phyloP scores from a whole-genome alignment of 2,113 vertebrate genomes.

The Theropithecus gelada region DNA sequence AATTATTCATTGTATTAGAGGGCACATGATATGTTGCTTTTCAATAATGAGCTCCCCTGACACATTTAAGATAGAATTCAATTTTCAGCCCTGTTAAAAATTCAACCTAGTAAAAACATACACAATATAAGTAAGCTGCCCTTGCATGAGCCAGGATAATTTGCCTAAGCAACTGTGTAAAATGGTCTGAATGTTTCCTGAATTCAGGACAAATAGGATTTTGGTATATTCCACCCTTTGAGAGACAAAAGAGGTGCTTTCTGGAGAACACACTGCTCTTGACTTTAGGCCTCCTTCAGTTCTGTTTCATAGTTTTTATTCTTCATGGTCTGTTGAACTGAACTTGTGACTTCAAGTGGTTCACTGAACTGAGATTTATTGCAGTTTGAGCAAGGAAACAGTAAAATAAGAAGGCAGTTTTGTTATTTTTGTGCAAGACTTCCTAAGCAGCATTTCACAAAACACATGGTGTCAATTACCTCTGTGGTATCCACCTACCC shows the following conservation, averaged over 20 bases:
- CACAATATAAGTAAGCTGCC: not conserved
- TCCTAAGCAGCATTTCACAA: conserved; percentile 19
- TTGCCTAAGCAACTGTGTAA: conserved; percentile 13
- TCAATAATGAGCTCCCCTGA: not conserved
- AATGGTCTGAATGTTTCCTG: conserved; percentile 6
- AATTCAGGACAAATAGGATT: conserved; percentile 9
- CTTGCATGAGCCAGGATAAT: not conserved
- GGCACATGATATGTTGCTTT: not conserved
- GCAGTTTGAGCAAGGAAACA: conserved; percentile 43
- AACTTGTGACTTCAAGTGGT: conserved; percentile 65
- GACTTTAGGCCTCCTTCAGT: conserved; percentile 70
- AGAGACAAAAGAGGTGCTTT: conserved; percentile 18
- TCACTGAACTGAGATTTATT: conserved; percentile 62
- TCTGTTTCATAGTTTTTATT: conserved; percentile 78
- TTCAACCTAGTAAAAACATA: not conserved
- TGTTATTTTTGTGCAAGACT: conserved; percentile 41
- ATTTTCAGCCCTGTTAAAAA: conserved; percentile 18
- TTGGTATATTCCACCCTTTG: conserved; percentile 7
- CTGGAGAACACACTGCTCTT: conserved; percentile 73
- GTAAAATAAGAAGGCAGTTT: conserved; percentile 52
- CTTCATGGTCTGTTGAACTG: conserved; percentile 69
- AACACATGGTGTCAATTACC: not conserved
- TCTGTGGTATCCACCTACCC: not conserved
- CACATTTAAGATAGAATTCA: conserved; percentile 29
- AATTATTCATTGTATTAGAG: conserved; percentile 35